phyloP scores from a whole-genome alignment of 1,140 invertebrate species.

The Cepaea nemoralis region DNA sequence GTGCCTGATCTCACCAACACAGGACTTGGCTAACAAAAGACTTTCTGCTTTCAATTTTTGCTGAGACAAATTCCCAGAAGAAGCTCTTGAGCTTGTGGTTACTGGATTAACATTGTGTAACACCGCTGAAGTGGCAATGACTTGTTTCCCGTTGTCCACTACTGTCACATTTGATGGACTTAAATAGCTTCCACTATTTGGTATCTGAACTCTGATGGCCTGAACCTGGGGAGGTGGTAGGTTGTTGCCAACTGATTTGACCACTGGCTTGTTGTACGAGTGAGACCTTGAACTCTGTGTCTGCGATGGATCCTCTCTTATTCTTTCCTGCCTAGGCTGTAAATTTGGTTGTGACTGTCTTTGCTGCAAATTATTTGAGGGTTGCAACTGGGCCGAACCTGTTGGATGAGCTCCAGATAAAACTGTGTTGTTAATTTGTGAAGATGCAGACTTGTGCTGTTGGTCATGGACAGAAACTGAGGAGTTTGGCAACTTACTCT shows the following conservation, averaged over 20 bases:
- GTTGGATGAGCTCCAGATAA: background rate
- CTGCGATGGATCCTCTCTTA: background rate
- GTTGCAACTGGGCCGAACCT: background rate
- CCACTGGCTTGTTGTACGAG: background rate
- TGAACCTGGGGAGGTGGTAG: background rate
- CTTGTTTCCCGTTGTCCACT: background rate
- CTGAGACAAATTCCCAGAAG: background rate
- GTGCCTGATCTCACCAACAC: background rate
- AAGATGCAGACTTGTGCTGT: background rate
- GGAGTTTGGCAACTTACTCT: background rate
- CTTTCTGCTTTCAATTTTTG: constrained; percentile 9
- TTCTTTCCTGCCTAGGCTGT: background rate
- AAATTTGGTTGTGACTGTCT: background rate
- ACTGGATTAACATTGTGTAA: no score
- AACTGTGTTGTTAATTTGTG: background rate
- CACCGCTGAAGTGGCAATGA: no score
- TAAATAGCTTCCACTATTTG: background rate
- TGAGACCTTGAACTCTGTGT: background rate
- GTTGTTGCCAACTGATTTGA: background rate
- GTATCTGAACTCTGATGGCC: no score
- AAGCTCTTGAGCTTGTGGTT: no score
- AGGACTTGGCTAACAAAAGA: background rate
- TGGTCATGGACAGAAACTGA: background rate
- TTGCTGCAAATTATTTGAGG: background rate
- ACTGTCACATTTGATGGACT: background rate